Evolutionary conservation across 2,888 invertebrate species (phyloP).

Genomic region (Eretmocerus hayati): DNA sequence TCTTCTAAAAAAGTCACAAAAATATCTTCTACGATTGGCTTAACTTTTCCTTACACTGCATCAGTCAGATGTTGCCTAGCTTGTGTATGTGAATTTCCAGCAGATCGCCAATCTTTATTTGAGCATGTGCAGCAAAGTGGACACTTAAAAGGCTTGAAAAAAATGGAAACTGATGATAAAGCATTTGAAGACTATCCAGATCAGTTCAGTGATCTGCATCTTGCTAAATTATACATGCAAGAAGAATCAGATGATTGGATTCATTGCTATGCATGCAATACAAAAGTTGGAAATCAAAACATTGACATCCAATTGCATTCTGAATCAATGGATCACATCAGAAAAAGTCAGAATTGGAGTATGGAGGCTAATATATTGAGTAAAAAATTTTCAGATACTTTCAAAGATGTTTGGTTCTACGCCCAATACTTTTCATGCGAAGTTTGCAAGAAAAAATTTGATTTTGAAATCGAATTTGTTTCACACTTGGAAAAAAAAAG

Average conservation of each 20-base stretch:
- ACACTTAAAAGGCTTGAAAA: conserved; percentile 2
- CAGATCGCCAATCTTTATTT: neutral
- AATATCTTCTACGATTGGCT: neutral
- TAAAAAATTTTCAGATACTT: conserved; percentile 4
- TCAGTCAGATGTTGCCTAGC: neutral
- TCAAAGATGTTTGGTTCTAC: conserved; percentile 21
- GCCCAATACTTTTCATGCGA: conserved; percentile 26
- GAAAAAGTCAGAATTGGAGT: neutral
- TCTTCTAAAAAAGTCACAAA: neutral
- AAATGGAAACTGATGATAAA: neutral
- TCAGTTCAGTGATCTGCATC: conserved; percentile 5
- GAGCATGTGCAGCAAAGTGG: conserved; percentile 6
- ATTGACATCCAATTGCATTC: neutral
- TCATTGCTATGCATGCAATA: conserved; percentile 5
- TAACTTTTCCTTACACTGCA: neutral
- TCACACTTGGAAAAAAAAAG: conserved; percentile 8
- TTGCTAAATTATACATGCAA: conserved; percentile 5
- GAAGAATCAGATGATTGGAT: conserved; percentile 4
- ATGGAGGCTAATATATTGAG: neutral
- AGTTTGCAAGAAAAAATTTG: conserved; percentile 14
- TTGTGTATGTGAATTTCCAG: neutral
- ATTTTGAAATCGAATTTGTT: conserved; percentile 23
- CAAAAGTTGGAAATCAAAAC: conserved; percentile 1
- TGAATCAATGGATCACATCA: neutral
- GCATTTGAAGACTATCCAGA: neutral